Base-by-base conservation (phyloP, 2,113 vertebrate species). In the Larimichthys polyactis region DNA sequence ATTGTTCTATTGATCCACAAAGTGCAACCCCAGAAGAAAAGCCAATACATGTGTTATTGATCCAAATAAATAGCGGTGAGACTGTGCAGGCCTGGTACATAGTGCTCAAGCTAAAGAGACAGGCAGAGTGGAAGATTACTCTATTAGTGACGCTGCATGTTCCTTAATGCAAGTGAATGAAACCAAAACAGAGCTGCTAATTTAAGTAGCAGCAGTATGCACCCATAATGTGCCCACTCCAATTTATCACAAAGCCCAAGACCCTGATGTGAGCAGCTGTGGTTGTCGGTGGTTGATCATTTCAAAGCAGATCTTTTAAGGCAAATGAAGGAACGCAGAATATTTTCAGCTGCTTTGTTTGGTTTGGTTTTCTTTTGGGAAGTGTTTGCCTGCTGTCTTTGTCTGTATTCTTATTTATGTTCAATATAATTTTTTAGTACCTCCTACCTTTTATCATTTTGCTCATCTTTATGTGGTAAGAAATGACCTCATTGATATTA, bases 31-130 rank as follows among this genome's bases (percentile, higher is more conserved):
- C 62, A 49, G 64, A 78, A 65, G 62, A 79, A 79, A 80, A 84
- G 80, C 77, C 79, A 74, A 85, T 91, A 87, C 83, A 81, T 59
- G 83, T 82, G 82, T 83, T 91, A 90, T 90, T 89, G 89, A 93
- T 89, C 11, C 7, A 19, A 75, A 81, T 29, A 85, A 84, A 85
- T 71, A 75, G 80, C 24, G 1, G 52, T n/a, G 64, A 72, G 68
- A 51, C 46, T 27, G 8, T 73, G 55, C 64, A 79, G 69, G 24
- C 51, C 58, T 76, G 62, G 20, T 59, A 58, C 51, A 58, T 77
- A 24, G n/a, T 16, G 27, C 57, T 75, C 57, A 78, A 69, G 57
- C 72, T 63, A 57, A 76, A 58, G 51, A 81, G 79, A 58, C 27
- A 57, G 52, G 36, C 20, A 43, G 69, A 77, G 65, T 69, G 32